Conservation (phyloP, 2,888 invertebrate species). For the Trissolcus japonicus region DNA sequence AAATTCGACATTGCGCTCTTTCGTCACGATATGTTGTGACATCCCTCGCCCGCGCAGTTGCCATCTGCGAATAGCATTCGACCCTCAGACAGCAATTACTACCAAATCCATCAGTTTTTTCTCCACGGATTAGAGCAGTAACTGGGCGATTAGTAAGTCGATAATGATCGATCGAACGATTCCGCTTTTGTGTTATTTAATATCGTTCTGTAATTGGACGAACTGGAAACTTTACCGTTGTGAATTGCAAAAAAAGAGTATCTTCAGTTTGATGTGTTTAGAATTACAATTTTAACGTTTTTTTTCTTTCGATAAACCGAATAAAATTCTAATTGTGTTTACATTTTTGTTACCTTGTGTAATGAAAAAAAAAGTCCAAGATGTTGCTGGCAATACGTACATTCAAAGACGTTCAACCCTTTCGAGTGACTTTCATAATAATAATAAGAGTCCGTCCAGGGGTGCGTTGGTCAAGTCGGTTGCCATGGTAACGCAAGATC, state of each 20-base stretch:
- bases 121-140: constrained; percentile 64
- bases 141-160: constrained; percentile 62
- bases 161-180: constrained; percentile 66
- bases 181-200: constrained; percentile 18
- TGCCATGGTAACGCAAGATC: constrained; percentile 70
- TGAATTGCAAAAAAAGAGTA: neutral
- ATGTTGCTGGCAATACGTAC: too few relatives aligned
- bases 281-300: too few relatives aligned
- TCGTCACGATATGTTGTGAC: constrained; percentile 48
- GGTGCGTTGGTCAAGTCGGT: constrained; percentile 73
- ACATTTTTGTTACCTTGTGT: too few relatives aligned
- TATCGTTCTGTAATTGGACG: constrained; percentile 41
- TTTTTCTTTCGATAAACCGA: too few relatives aligned
- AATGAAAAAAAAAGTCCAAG: too few relatives aligned
- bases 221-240: constrained; percentile 1
- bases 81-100: constrained; percentile 70
- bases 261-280: too few relatives aligned
- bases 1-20: constrained; percentile 39
- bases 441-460: constrained; percentile 60
- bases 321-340: too few relatives aligned
- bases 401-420: constrained; percentile 60
- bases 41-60: constrained; percentile 48
- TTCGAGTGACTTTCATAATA: constrained; percentile 65
- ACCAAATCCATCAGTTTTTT: constrained; percentile 70
- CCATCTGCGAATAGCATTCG: constrained; percentile 56